These are phyloP conservation scores for Drosophila tropicalis DNA, from an alignment of 1,140 invertebrate genomes.

Conservation along the genomic window DNA sequence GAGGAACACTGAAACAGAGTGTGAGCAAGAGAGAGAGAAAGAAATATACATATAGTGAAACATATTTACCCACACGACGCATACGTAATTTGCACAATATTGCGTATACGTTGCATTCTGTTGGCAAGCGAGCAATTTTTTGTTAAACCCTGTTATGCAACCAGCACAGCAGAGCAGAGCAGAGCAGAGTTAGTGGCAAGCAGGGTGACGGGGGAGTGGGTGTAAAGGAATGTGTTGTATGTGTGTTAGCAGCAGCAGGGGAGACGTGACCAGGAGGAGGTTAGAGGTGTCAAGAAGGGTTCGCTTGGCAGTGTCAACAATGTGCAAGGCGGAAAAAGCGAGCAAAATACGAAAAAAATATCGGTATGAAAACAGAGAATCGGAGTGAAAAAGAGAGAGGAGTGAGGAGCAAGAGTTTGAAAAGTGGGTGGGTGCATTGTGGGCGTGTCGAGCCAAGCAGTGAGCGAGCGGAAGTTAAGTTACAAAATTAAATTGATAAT, in stretches of 20 bases:
- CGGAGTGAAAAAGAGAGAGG: neutral
- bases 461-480: slow-evolving; percentile 74
- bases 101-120: slow-evolving; percentile 73
- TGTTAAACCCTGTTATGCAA: slow-evolving; percentile 64
- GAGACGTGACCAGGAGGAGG: neutral
- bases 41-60: slow-evolving; percentile 30
- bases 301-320: slow-evolving; percentile 66
- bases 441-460: slow-evolving; percentile 52
- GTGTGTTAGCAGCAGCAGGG: neutral
- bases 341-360: slow-evolving; percentile 40
- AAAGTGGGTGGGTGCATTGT: slow-evolving; percentile 20
- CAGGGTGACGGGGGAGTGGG: neutral
- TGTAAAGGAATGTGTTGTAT: neutral
- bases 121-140: slow-evolving; percentile 59
- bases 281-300: neutral
- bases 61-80: slow-evolving; percentile 62
- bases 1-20: neutral
- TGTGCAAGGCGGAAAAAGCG: slow-evolving; percentile 73
- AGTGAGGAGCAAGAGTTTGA: neutral
- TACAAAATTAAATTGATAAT: slow-evolving; percentile 82
- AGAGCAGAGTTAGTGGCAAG: slow-evolving; percentile 27
- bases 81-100: slow-evolving; percentile 77
- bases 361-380: slow-evolving; percentile 52
- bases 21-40: slow-evolving; percentile 6
- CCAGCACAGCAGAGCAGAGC: slow-evolving; percentile 21